Conservation (phyloP, 1,140 invertebrate species). For the Ptiloglossa arizonensis region DNA sequence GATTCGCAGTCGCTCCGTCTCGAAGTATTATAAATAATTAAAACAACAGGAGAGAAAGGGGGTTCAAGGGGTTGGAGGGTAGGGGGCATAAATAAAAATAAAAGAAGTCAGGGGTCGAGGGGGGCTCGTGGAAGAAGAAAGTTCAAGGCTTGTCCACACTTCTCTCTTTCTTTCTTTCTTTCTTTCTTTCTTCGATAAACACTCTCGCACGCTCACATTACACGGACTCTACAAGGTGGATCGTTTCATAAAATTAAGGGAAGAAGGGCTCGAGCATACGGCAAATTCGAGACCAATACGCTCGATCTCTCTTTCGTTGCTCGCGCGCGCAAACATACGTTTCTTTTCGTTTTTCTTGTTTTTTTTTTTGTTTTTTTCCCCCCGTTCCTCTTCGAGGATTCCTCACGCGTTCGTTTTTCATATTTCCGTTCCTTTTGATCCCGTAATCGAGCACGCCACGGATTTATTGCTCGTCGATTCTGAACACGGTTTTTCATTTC, state of each 20-base stretch:
- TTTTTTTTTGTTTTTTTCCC: too few species aligned
- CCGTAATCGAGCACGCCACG: too few species aligned
- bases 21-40: conserved; percentile 73
- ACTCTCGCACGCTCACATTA: conserved; percentile 31
- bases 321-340: neutral
- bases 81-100: conserved; percentile 69
- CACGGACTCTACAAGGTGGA: conserved; percentile 26
- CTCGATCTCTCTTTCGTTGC: neutral
- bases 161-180: conserved; percentile 16
- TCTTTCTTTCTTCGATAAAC: conserved; percentile 29
- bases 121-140: conserved; percentile 27
- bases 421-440: too few species aligned
- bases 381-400: neutral
- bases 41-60: conserved; percentile 63
- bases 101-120: neutral
- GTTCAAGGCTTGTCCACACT: conserved; percentile 27
- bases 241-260: conserved; percentile 22
- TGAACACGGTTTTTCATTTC: neutral
- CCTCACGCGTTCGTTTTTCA: neutral
- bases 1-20: conserved; percentile 55
- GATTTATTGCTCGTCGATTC: neutral
- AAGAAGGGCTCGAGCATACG: conserved; percentile 31
- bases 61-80: neutral
- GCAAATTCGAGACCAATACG: conserved; percentile 21
- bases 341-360: too few species aligned